Evolutionary conservation across 2,113 vertebrate species (phyloP).

Genomic region (Ochotona curzoniae): DNA sequence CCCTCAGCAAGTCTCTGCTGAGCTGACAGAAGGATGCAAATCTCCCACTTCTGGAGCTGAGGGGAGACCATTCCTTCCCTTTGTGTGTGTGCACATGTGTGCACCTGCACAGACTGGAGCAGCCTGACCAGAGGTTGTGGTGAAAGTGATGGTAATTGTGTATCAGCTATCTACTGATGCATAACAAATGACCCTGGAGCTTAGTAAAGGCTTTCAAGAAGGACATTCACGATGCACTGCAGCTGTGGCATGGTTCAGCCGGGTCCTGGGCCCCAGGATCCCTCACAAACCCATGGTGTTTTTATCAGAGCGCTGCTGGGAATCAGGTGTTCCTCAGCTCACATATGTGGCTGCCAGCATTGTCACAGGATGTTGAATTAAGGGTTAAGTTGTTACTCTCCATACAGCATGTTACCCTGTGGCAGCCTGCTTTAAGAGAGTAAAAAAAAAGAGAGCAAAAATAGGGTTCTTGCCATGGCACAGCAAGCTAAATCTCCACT

Average conservation of each 20-base stretch:
- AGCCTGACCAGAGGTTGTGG: background rate
- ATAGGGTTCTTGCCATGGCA: no score
- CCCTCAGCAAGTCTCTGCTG: background rate
- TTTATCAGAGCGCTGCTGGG: background rate
- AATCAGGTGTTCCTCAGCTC: background rate
- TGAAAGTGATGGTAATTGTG: background rate
- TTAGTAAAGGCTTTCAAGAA: background rate
- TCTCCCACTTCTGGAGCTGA: background rate
- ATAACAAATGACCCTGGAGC: background rate
- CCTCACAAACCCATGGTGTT: background rate
- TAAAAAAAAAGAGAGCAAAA: background rate
- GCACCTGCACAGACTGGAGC: background rate
- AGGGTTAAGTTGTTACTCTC: background rate
- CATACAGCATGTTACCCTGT: background rate
- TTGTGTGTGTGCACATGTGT: background rate
- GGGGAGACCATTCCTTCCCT: background rate
- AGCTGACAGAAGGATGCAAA: constrained; percentile 10
- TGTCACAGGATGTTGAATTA: background rate
- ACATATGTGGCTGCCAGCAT: background rate
- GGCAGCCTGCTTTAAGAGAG: background rate
- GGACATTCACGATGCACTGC: background rate
- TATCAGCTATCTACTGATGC: background rate
- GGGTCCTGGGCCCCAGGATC: background rate
- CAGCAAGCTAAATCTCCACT: no score
- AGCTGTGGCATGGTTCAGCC: background rate